Base-by-base conservation (phyloP, 2,797 vertebrate species). In the Chiroxiphia lanceolata region DNA sequence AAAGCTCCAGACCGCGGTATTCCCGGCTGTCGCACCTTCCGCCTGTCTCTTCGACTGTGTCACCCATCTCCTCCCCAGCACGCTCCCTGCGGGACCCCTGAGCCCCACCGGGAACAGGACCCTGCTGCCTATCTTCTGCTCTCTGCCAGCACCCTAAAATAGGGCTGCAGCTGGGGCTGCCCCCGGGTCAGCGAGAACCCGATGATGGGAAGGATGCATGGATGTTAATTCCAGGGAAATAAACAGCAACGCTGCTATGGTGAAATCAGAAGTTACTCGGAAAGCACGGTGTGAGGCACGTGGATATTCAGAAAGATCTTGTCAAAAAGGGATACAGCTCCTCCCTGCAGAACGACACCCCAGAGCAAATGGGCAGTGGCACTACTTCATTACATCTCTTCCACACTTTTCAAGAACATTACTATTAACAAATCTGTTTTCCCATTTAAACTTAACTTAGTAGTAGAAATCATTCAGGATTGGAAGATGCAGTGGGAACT, bases 31-130 rank as follows among this genome's bases (percentile, higher is more conserved):
- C 4, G 38, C 38, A 1, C 11, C 31, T 45, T 54, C 25, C 0
- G 0, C 11, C 34, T 11, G 6, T 12, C 21, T 4, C 31, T 11
- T 42, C 1, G 1, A 25, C 19, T 1, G 0, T 15, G 11, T 19
- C 53, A 5, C 23, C 27, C 26, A 2, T 6, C 40, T 13, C 17
- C 26, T 14, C 6, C 11, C 13, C 75, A 20, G 31, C 40, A 1
- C 6, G 1, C 11, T 42, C 71, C 50, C 42, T 6, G 26, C 20
- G 38, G 60, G 33, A 17, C 10, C 34, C 36, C 36, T 11, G 64
- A 56, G 42, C 44, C 63, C 14, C 68, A 14, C 27, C 6, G 50
- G 6, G 45, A 15, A 20, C 44, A 0, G 21, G 29, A 18, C 0
- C 1, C 45, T 29, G 51, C 51, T 33, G 27, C 77, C 67, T 0